Evolutionary conservation across 2,888 invertebrate species (phyloP), one percentile per base, ranked within the genome.

Genomic region (Mythimna pallens): DNA sequence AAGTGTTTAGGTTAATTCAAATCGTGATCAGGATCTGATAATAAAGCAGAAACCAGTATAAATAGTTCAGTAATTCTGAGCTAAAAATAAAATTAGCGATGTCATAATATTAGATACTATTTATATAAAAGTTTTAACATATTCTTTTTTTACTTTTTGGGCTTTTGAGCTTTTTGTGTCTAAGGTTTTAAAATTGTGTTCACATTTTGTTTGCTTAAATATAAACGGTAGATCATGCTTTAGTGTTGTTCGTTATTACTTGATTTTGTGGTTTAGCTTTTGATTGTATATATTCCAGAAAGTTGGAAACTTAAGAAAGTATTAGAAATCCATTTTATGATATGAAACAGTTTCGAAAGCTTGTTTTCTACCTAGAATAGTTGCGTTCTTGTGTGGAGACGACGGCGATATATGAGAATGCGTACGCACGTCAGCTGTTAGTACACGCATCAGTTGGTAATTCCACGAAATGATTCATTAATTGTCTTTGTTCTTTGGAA

Each of bases 381-480:
- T 64, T 76, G 74, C 65, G 57, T 67, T 55, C 43, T 43, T 25
- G 58, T 47, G 22, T 30, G 70, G 2, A 61, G 36, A 55, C 47
- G 63, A 66, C 76, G 80, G 43, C 47, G 25, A 40, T 30, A 52
- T 4, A 63, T 55, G 74, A 20, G 12, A 47, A 67, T 71, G 64
- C 59, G 67, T 65, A 66, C 55, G 69, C 75, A 52, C 68, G 54
- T 66, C 65, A 63, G 58, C 52, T 72, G 55, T 74, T 57, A n/a
- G 54, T 66, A 36, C 58, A 78, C 62, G 43, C 61, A 81, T 75
- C 65, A 68, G 72, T 68, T 66, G 50, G 74, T 63, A 59, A 76
- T 81, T 73, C 78, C 65, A 14, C 43, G 73, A 77, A 78, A 73
- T 86, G 65, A 84, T 67, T 84, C 74, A 82, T 73, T 78, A 64